Percentiles rank a stretch among this genome's conserved stretches.
Evolutionary conservation across 2,888 invertebrate species (phyloP).

Genomic region (Drosophila robusta): DNA sequence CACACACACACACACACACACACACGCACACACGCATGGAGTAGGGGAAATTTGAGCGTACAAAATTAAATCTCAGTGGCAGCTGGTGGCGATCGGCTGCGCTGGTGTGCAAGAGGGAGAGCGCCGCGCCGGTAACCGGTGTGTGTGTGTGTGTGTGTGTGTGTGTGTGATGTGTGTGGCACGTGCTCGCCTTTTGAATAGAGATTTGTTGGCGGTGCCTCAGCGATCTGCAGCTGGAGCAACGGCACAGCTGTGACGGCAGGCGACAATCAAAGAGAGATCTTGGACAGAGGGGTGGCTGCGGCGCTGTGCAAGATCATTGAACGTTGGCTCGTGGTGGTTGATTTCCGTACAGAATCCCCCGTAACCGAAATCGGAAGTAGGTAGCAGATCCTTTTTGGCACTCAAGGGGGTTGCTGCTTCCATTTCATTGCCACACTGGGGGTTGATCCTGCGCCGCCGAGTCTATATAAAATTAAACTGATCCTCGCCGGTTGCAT

Average conservation of each 20-base stretch:
- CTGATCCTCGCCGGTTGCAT: conserved; percentile 81
- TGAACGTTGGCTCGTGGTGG: conserved; percentile 73
- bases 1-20: conserved; percentile 22
- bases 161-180: conserved; percentile 55
- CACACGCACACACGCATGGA: conserved; percentile 13
- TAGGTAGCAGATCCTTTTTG: conserved; percentile 68
- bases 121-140: conserved; percentile 44
- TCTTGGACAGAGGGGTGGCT: conserved; percentile 14
- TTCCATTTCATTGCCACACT: conserved; percentile 5
- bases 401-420: conserved; percentile 68
- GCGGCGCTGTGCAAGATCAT: conserved; percentile 40
- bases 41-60: conserved; percentile 60
- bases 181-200: conserved; percentile 75
- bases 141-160: conserved; percentile 22
- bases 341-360: conserved; percentile 65
- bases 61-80: conserved; percentile 72
- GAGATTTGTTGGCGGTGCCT: conserved; percentile 68
- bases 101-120: conserved; percentile 38
- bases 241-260: conserved; percentile 69
- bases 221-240: conserved; percentile 66
- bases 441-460: conserved; percentile 67
- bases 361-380: conserved; percentile 69
- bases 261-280: conserved; percentile 49
- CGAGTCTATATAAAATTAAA: conserved; percentile 79
- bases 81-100: conserved; percentile 74